Conservation (phyloP, 1,140 invertebrate genomes). For the honey bee (Apis mellifera) region DNA sequence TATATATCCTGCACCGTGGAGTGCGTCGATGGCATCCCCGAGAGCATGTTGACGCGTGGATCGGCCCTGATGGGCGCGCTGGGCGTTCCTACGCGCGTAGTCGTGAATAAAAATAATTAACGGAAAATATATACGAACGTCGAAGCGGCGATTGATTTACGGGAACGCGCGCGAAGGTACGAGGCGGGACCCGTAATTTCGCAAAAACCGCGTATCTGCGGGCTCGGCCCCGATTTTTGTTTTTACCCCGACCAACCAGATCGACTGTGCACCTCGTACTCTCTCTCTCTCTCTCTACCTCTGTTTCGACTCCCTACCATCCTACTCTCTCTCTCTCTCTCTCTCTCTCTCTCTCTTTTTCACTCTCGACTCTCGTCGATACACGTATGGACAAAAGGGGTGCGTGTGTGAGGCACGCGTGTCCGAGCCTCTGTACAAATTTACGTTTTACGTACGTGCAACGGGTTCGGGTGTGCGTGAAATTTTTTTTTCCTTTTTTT, state of each 20-base stretch:
- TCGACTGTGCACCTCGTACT: constrained; percentile 39
- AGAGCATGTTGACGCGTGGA: constrained; percentile 24
- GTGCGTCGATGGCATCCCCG: neutral
- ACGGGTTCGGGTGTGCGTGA: constrained; percentile 9
- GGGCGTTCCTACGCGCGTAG: constrained; percentile 66
- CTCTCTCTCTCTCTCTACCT: no score
- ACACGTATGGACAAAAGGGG: neutral
- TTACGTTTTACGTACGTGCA: constrained; percentile 9
- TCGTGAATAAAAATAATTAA: constrained; percentile 76
- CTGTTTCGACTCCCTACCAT: no score
- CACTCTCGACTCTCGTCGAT: neutral
- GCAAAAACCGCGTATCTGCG: constrained; percentile 72
- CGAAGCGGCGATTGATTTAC: constrained; percentile 73
- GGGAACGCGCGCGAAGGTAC: constrained; percentile 66
- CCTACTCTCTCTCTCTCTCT: neutral
- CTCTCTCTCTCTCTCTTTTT: neutral
- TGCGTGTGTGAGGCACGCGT: no score
- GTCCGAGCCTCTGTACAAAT: constrained; percentile 13
- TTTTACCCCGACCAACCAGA: constrained; percentile 63
- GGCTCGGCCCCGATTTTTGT: constrained; percentile 66
- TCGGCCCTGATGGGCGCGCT: constrained; percentile 46
- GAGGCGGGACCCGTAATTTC: constrained; percentile 70
- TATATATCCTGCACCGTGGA: neutral
- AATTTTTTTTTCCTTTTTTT: neutral
- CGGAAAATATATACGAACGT: constrained; percentile 69